phyloP scores from a whole-genome alignment of 2,888 invertebrate genomes.

The Agrochola circellaris region DNA sequence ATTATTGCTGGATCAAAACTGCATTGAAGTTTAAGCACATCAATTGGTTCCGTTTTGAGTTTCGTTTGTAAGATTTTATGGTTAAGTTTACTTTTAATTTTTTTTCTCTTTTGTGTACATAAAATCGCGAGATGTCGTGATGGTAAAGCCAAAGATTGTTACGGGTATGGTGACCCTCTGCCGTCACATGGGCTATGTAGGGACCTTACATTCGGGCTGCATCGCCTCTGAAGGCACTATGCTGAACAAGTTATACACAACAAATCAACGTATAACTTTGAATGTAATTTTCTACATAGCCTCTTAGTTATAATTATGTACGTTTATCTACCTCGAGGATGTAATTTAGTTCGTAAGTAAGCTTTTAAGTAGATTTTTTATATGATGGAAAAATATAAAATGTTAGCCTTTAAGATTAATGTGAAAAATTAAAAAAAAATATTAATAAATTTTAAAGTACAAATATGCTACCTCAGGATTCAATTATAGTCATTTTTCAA shows the following conservation, averaged over 20 bases:
- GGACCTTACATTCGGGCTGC: slow-evolving; percentile 73
- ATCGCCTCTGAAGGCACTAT: slow-evolving; percentile 48
- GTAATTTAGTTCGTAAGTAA: slow-evolving; percentile 85
- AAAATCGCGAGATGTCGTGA: slow-evolving; percentile 90
- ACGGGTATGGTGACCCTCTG: slow-evolving; percentile 91
- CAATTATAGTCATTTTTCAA: slow-evolving; percentile 80
- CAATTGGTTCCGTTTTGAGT: slow-evolving; percentile 78
- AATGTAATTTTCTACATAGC: slow-evolving; percentile 79
- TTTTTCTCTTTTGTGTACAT: slow-evolving; percentile 81
- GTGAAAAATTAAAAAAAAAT: slow-evolving; percentile 82
- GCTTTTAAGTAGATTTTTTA: slow-evolving; percentile 90
- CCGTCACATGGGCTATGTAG: slow-evolving; percentile 87
- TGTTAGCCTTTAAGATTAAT: slow-evolving; percentile 82
- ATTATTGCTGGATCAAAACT: slow-evolving; percentile 77
- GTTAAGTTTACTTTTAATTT: slow-evolving; percentile 77
- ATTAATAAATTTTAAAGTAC: slow-evolving; percentile 84
- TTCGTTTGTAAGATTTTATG: slow-evolving; percentile 75
- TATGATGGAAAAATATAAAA: slow-evolving; percentile 87
- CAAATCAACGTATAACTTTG: slow-evolving; percentile 61
- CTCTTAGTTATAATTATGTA: slow-evolving; percentile 79
- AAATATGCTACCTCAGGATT: slow-evolving; percentile 91
- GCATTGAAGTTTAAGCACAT: slow-evolving; percentile 76
- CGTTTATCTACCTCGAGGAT: slow-evolving; percentile 91
- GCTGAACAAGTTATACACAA: slow-evolving; percentile 44
- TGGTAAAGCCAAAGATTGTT: slow-evolving; percentile 91